These are phyloP conservation scores for Borostomias antarcticus DNA, from an alignment of 2,797 vertebrate species.

Conservation along the genomic window DNA sequence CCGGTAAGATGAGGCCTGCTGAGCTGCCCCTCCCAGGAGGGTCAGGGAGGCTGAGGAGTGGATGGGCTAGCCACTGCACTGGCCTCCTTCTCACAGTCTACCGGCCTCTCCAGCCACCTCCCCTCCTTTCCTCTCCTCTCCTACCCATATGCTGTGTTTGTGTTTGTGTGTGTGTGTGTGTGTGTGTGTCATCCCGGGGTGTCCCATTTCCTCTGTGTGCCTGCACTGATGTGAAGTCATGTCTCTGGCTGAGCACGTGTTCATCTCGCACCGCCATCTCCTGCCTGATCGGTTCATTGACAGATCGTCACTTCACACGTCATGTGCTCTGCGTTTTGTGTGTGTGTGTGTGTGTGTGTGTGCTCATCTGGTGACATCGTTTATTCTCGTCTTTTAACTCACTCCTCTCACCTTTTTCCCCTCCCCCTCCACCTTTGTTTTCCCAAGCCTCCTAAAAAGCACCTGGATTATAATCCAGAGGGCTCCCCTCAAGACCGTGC, in stretches of 20 bases:
- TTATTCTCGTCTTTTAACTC: slow-evolving; percentile 69
- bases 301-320: not conserved
- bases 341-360: slow-evolving; percentile 21
- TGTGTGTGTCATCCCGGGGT: not conserved
- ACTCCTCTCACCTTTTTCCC: slow-evolving; percentile 75
- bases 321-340: not conserved
- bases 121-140: too few species aligned
- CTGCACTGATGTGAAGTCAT: not conserved
- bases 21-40: slow-evolving; percentile 5
- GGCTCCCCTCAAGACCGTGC: slow-evolving; percentile 77
- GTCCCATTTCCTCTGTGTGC: not conserved
- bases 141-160: not conserved
- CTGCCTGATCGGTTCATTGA: not conserved
- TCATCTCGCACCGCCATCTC: not conserved
- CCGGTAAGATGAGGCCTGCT: slow-evolving; percentile 87
- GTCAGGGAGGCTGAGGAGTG: too few species aligned
- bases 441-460: slow-evolving; percentile 88
- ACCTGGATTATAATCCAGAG: slow-evolving; percentile 87
- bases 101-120: not conserved
- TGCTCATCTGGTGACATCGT: slow-evolving; percentile 3
- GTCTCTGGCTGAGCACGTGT: not conserved
- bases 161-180: slow-evolving; percentile 8
- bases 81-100: too few species aligned
- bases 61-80: too few species aligned
- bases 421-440: slow-evolving; percentile 69